phyloP scores from a whole-genome alignment of 2,888 invertebrate species.

The Nezara viridula region DNA sequence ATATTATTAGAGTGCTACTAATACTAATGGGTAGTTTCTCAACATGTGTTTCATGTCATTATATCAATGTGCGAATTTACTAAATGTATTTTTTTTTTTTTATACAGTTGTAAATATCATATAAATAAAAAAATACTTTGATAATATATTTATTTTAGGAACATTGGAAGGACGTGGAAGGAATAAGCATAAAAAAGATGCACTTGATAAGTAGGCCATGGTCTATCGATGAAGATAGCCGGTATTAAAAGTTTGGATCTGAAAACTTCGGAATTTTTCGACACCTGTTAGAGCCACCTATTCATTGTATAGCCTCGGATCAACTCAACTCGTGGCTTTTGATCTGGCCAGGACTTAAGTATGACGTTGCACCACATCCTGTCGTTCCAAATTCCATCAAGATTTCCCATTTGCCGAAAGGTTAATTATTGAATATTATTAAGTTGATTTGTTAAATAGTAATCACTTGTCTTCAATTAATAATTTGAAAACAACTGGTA shows the following conservation, averaged over 20 bases:
- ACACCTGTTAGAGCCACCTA: not conserved
- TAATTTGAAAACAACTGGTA: too few relatives aligned
- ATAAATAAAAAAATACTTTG: too few relatives aligned
- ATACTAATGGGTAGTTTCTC: too few relatives aligned
- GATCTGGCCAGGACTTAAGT: not conserved
- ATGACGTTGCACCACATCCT: not conserved
- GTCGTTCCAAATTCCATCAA: not conserved
- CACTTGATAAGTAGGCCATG: not conserved
- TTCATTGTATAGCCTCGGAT: not conserved
- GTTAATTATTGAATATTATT: not conserved
- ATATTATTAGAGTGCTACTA: too few relatives aligned
- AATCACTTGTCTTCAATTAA: too few relatives aligned
- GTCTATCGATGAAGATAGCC: not conserved
- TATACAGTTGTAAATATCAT: too few relatives aligned
- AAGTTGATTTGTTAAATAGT: too few relatives aligned
- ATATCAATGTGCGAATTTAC: too few relatives aligned
- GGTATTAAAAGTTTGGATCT: slow-evolving; percentile 11
- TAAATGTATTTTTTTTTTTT: too few relatives aligned
- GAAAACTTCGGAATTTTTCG: slow-evolving; percentile 2
- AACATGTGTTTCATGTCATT: too few relatives aligned
- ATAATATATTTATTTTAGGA: not conserved
- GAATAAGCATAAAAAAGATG: not conserved
- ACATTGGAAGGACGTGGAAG: not conserved
- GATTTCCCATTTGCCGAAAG: not conserved
- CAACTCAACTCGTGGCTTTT: not conserved